Evolutionary conservation across 2,113 vertebrate genomes (phyloP).

Genomic region (Myiagra hebetior): DNA sequence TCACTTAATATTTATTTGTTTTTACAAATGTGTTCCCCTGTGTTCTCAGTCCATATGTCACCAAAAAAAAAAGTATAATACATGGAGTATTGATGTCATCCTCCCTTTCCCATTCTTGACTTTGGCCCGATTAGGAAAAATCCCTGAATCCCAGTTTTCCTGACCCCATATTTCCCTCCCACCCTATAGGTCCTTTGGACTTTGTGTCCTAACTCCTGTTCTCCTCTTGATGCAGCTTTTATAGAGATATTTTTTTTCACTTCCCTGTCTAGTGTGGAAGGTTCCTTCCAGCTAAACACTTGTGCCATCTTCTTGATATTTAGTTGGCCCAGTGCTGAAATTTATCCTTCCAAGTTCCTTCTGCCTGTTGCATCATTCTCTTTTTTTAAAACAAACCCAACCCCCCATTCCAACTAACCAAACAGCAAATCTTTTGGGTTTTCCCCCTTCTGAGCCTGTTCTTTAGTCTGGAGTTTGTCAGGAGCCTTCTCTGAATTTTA

Average conservation of each 20-base stretch:
- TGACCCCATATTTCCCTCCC: not conserved
- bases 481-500: not conserved
- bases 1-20: slow-evolving; percentile 37
- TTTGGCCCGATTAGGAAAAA: not conserved
- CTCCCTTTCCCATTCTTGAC: not conserved
- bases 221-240: not conserved
- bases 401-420: not conserved
- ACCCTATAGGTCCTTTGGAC: not conserved
- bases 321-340: not conserved
- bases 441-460: not conserved
- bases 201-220: not conserved
- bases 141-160: not conserved
- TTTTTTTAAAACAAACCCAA: not conserved
- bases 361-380: not conserved
- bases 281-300: not conserved
- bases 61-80: not conserved
- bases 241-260: not conserved
- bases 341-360: not conserved
- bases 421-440: not conserved
- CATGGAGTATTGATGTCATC: not conserved
- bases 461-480: not conserved
- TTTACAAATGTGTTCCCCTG: slow-evolving; percentile 4
- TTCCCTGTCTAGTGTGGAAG: not conserved
- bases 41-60: not conserved
- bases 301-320: not conserved